Percentiles rank a stretch among this genome's conserved stretches.
Conservation (phyloP, 2,797 vertebrate species). For the Sparidentex hasta region DNA sequence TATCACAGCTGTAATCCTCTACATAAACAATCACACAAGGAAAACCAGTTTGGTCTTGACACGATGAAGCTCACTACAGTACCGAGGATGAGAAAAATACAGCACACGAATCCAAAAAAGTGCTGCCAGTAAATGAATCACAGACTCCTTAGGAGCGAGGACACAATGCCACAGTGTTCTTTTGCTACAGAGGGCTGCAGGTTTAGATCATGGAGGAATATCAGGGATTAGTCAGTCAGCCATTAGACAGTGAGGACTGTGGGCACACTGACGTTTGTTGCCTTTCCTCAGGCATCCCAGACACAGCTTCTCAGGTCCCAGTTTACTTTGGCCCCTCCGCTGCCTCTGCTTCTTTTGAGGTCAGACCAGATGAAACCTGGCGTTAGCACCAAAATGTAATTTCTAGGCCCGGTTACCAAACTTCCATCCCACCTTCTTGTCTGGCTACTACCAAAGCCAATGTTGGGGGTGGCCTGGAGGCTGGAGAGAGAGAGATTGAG, state of each 20-base stretch:
- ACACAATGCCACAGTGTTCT: constrained; percentile 83
- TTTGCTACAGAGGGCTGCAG: constrained; percentile 71
- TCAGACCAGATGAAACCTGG: constrained; percentile 74
- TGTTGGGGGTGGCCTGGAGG: constrained; percentile 21
- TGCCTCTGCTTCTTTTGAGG: constrained; percentile 70
- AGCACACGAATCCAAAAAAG: constrained; percentile 66
- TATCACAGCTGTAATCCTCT: constrained; percentile 37
- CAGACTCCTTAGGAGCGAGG: constrained; percentile 71
- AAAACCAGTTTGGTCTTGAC: constrained; percentile 53
- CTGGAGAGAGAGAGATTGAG: constrained; percentile 7
- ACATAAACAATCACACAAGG: constrained; percentile 57
- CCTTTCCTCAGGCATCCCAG: constrained; percentile 76
- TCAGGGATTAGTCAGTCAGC: constrained; percentile 77
- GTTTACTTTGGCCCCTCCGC: constrained; percentile 79
- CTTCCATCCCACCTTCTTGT: constrained; percentile 68
- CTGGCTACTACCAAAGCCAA: constrained; percentile 36
- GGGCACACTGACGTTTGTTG: constrained; percentile 72
- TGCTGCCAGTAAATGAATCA: constrained; percentile 77
- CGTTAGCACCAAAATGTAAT: constrained; percentile 76
- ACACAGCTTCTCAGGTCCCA: constrained; percentile 71
- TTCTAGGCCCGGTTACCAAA: constrained; percentile 60
- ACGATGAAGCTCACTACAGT: constrained; percentile 56
- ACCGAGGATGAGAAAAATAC: constrained; percentile 71
- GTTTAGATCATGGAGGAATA: constrained; percentile 85
- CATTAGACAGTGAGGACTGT: constrained; percentile 72